Conservation (phyloP, 2,888 invertebrate genomes). For the Rhabditophanes sp. region DNA sequence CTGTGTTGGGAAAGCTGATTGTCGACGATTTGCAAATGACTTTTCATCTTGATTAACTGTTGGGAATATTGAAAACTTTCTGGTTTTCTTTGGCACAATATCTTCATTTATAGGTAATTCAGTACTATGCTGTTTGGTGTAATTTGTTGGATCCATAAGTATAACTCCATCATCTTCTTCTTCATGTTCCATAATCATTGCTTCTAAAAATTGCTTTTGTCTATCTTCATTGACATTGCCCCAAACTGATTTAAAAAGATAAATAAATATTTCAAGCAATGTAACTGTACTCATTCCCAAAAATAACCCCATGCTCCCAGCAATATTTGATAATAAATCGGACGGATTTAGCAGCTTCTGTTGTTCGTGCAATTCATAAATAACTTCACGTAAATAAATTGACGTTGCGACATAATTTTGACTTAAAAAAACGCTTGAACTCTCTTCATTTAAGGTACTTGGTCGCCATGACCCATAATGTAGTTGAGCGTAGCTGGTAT, state of each 20-base stretch:
- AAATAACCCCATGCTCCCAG: conserved; percentile 30
- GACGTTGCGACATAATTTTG: conserved; percentile 7
- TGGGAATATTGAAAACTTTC: no score
- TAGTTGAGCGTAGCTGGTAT: conserved; percentile 2
- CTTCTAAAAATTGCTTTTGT: conserved; percentile 23
- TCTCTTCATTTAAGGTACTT: no score
- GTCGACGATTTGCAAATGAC: no score
- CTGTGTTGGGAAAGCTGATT: no score
- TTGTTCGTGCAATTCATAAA: conserved; percentile 23
- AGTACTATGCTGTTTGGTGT: no score
- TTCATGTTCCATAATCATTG: conserved; percentile 19
- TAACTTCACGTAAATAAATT: conserved; percentile 19
- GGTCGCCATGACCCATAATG: no score
- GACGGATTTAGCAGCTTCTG: conserved; percentile 22
- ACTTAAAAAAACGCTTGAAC: no score
- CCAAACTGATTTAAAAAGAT: conserved; percentile 23
- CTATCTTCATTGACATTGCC: conserved; percentile 22
- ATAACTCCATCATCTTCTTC: conserved; percentile 5
- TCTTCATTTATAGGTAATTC: no score
- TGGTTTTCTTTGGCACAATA: no score
- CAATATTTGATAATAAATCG: conserved; percentile 17
- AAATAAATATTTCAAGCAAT: conserved; percentile 28
- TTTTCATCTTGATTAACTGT: no score
- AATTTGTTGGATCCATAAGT: not conserved
- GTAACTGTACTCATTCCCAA: conserved; percentile 31